Conservation (phyloP, 1,140 invertebrate genomes). For the Bombus difficillimus region DNA sequence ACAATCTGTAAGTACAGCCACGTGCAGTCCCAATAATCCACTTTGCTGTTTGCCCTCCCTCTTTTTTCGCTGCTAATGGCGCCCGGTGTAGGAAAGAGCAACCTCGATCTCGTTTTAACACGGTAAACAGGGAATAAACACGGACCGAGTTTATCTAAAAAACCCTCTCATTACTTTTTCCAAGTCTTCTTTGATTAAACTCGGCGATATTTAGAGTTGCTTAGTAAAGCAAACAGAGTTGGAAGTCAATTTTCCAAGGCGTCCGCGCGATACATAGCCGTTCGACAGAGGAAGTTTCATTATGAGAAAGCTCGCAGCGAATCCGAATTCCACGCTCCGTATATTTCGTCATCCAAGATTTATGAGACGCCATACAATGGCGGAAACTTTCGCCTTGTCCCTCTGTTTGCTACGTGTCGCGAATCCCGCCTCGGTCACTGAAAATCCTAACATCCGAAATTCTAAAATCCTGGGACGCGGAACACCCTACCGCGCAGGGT, state of each 20-base stretch:
- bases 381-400: not conserved
- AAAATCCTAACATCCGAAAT: not conserved
- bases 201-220: not conserved
- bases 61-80: constrained; percentile 17
- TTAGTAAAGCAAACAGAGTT: not conserved
- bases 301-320: not conserved
- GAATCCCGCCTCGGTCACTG: not conserved
- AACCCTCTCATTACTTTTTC: not conserved
- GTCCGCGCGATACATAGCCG: no score
- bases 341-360: constrained; percentile 14
- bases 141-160: constrained; percentile 1
- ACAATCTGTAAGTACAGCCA: constrained; percentile 94
- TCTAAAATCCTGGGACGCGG: not conserved
- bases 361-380: not conserved
- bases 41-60: not conserved
- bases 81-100: not conserved
- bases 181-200: not conserved
- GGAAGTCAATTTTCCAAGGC: not conserved
- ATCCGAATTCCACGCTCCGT: no score
- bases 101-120: not conserved
- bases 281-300: not conserved
- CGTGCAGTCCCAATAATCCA: constrained; percentile 48
- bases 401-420: not conserved
- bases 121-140: constrained; percentile 16
- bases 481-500: not conserved